Evolutionary conservation across 2,113 vertebrate species (phyloP).

Genomic region (Falcunculus frontatus): DNA sequence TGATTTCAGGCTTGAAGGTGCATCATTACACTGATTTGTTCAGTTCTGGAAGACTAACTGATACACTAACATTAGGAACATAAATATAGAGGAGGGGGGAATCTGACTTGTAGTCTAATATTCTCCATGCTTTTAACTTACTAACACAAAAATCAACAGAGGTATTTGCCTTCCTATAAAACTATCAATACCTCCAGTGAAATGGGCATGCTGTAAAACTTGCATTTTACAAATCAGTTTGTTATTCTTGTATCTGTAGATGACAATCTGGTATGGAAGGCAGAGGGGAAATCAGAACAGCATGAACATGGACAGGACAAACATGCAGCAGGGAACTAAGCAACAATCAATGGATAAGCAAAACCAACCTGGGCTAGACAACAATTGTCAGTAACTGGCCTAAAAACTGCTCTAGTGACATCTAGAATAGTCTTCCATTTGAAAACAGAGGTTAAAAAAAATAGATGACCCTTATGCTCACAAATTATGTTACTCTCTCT

Average conservation of each 20-base stretch:
- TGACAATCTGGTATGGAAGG: background rate
- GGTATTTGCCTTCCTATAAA: background rate
- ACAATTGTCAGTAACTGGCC: background rate
- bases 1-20: background rate
- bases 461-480: background rate
- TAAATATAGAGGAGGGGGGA: background rate
- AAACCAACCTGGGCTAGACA: background rate
- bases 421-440: background rate
- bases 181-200: background rate
- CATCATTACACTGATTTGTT: background rate
- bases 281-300: background rate
- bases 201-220: background rate
- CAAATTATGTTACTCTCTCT: background rate
- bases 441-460: background rate
- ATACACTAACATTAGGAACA: background rate
- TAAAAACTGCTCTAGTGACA: background rate
- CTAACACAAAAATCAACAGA: background rate
- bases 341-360: background rate
- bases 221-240: background rate
- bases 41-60: background rate
- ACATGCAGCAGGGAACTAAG: background rate
- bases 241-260: background rate
- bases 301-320: rapidly evolving
- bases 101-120: background rate
- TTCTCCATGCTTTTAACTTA: background rate